Evolutionary conservation across 2,113 vertebrate genomes (phyloP), one percentile per base, ranked within the genome.

Genomic region (Halichoerus grypus): DNA sequence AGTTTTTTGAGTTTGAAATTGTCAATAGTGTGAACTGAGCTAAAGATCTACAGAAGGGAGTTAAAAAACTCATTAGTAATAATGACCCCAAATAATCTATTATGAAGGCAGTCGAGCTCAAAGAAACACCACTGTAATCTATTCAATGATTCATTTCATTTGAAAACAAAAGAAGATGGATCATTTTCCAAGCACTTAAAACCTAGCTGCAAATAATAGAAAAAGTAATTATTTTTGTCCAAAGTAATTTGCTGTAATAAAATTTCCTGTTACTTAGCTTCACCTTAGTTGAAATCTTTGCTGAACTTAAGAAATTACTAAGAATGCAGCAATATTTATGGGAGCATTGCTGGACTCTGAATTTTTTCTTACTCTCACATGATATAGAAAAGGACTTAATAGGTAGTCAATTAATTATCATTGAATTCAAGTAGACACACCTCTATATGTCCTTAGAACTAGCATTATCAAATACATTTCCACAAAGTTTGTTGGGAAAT

Each of bases 1-100:
- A 72, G 16, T 18, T 82, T 57, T 7, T 31, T 93, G 87, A 57
- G 7, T 88, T 91, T 96, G 82, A 97, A 92, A 81, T 79, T 79
- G 24, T 39, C 53, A 55, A 12, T 42, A 57, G 18, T 74, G 22
- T 87, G 53, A 61, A 86, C 14, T n/a, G 36, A 51, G 15, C 18
- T 63, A 4, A 74, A 39, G 13, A 84, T 42, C 28, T 69, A 22
- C 39, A 86, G 46, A 92, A 28, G 28, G 26, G 2, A 86, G 28
- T 0, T n/a, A 71, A 71, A n/a, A 21, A 67, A 74, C 28, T 55
- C 46, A 49, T 22, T n/a, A 18, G 33, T 24, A 53, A 46, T 82
- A 74, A 51, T 14, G 61, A 77, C 33, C 6, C 24, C 33, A 90
- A 94, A 51, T 63, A 82, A 87, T 72, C 51, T 72, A 9, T 33